Evolutionary conservation across 2,888 invertebrate genomes (phyloP).

Genomic region (Sesia apiformis): DNA sequence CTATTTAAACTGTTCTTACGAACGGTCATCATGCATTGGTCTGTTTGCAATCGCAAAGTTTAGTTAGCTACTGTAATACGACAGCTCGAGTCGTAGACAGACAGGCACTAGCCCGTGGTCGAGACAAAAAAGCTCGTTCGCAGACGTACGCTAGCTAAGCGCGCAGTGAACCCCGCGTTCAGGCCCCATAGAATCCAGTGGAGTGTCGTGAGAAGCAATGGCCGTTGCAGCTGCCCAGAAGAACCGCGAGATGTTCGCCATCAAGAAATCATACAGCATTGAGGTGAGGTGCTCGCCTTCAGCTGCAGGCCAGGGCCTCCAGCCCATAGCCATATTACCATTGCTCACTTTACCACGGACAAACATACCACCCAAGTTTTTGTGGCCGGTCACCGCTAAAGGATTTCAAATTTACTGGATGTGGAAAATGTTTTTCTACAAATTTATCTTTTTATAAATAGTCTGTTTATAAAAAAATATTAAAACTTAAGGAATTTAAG

Average conservation of each 20-base stretch:
- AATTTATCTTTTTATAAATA: no score
- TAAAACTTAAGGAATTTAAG: no score
- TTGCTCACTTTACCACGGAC: conserved; percentile 8
- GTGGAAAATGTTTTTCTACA: no score
- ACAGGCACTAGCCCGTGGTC: conserved; percentile 78
- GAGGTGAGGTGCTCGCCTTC: conserved; percentile 82
- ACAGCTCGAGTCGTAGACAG: conserved; percentile 72
- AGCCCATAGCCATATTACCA: no score
- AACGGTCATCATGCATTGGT: conserved; percentile 80
- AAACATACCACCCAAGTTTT: conserved; percentile 8
- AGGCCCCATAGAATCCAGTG: conserved; percentile 66
- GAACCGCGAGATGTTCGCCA: conserved; percentile 97
- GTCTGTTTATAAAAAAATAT: no score
- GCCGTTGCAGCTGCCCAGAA: conserved; percentile 94
- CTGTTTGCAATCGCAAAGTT: conserved; percentile 79
- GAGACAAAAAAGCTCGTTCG: conserved; percentile 64
- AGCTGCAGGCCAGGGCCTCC: not conserved
- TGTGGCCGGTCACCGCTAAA: conserved; percentile 8
- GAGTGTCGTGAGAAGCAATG: conserved; percentile 76
- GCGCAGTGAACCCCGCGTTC: conserved; percentile 70
- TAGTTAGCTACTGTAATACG: conserved; percentile 75
- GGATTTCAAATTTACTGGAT: no score
- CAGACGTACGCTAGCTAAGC: conserved; percentile 71
- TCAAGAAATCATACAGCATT: conserved; percentile 97
- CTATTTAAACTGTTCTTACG: conserved; percentile 80